Base-by-base conservation (phyloP, 2,888 invertebrate genomes). In the Parnassius mnemosyne region DNA sequence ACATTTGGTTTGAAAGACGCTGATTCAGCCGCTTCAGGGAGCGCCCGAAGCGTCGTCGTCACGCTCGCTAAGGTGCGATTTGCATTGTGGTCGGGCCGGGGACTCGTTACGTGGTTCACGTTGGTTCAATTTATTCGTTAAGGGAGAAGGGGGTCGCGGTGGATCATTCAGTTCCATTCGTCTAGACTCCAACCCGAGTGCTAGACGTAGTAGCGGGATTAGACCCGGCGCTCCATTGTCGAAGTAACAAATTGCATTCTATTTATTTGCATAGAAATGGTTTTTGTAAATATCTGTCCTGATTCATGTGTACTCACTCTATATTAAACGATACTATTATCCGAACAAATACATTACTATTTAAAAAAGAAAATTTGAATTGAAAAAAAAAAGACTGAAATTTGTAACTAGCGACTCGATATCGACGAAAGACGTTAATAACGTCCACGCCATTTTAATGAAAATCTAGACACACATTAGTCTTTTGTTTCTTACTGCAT, bases 41-140 rank as follows among this genome's bases (percentile, higher is more conserved):
- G 16, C 46, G 56, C 56, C 56, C 20, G 56, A 16, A 44, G 60
- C 55, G 55, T 16, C 41, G 60, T 34, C 55, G 55, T n/a, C 41
- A n/a, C 52, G 34, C 49, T 13, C 63, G 53, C 60, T 65, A 66
- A 64, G 70, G 67, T 69, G 69, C 68, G 76, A 85, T 85, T 82
- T 84, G 83, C 85, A 86, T 85, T 85, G 87, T 85, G 68, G 46
- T 9, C 49, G 60, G 52, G 53, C 41, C 41, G 46, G 49, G 49
- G 34, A 52, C 52, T 61, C 61, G 56, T 61, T 61, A 61, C 56
- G 55, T 43, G 55, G 61, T 56, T 56, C 61, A 56, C 61, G 61
- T 61, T 56, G 61, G 44, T 61, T 61, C 61, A 61, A 61, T 61
- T 61, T 61, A 61, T 61, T 56, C 61, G 43, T 25, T 11, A 16